A percentile compares a stretch with the other conserved stretches of the same genome.
Evolutionary conservation across 1,140 invertebrate genomes (phyloP).

Genomic region (Stratiolaelaps scimitus): DNA sequence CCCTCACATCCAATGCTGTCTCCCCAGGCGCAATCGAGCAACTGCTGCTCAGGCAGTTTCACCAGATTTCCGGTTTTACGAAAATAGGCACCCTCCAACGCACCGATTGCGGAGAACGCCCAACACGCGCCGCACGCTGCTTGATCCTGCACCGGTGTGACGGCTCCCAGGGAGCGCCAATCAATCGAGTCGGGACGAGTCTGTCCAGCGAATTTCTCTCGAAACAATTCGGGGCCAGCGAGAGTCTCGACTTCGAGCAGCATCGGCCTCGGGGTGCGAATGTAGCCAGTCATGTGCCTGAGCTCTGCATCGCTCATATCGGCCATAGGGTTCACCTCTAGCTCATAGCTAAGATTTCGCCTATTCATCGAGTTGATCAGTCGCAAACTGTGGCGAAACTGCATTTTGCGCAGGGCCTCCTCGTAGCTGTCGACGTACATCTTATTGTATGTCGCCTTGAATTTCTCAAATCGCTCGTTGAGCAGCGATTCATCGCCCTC

Average conservation of each 20-base stretch:
- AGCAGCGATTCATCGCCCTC: conserved; percentile 57
- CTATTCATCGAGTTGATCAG: conserved; percentile 74
- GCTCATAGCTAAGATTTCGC: conserved; percentile 54
- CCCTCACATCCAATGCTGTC: too few relatives aligned
- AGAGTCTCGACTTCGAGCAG: too few relatives aligned
- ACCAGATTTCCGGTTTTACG: conserved; percentile 24
- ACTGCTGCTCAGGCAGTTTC: conserved; percentile 31
- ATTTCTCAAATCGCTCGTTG: conserved; percentile 60
- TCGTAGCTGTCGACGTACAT: conserved; percentile 54
- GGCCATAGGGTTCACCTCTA: conserved; percentile 75
- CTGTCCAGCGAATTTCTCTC: not conserved
- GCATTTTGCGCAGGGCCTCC: conserved; percentile 55
- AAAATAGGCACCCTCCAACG: conserved; percentile 29
- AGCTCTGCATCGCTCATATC: conserved; percentile 67
- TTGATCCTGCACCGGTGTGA: conserved; percentile 45
- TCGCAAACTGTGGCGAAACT: conserved; percentile 72
- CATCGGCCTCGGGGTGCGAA: too few relatives aligned
- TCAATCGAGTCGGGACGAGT: conserved; percentile 39
- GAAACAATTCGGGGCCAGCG: too few relatives aligned
- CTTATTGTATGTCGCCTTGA: conserved; percentile 58
- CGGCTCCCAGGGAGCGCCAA: conserved; percentile 42
- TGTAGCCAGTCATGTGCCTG: conserved; percentile 59
- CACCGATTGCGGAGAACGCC: conserved; percentile 37
- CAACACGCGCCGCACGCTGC: conserved; percentile 41
- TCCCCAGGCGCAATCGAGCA: conserved; percentile 33